A percentile compares a stretch with the other conserved stretches of the same genome.
These are phyloP conservation scores for Caenorhabditis japonica DNA, from an alignment of 2,888 invertebrate genomes.

Conservation along the genomic window DNA sequence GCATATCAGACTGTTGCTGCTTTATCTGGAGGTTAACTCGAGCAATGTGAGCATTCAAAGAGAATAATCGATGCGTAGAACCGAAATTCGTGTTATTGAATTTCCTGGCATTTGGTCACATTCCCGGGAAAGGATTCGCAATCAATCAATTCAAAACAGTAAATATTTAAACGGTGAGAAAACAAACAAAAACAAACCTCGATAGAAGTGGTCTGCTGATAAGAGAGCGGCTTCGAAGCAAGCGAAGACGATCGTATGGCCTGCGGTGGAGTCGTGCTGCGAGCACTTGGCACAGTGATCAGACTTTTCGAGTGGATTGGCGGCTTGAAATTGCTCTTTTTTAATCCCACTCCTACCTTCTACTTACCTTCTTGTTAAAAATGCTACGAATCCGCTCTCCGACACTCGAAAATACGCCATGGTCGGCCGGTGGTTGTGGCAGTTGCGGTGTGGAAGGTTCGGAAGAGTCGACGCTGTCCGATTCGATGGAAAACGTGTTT, in stretches of 20 bases:
- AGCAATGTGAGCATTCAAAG: no score
- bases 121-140: no score
- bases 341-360: background rate
- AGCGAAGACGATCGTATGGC: conserved; percentile 6
- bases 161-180: no score
- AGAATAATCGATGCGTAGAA: no score
- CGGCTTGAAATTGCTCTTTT: conserved; percentile 5
- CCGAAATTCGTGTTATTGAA: no score
- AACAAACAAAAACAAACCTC: background rate
- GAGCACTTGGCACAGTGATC: conserved; percentile 4
- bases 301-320: conserved; percentile 25
- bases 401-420: conserved; percentile 47
- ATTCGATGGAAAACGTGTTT: conserved; percentile 36
- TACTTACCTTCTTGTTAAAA: conserved; percentile 27
- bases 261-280: conserved; percentile 2
- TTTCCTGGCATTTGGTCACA: no score
- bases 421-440: conserved; percentile 30
- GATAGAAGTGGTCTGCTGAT: background rate
- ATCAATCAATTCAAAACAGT: no score
- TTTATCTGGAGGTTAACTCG: no score
- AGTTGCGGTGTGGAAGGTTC: conserved; percentile 28
- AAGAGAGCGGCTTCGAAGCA: conserved; percentile 13
- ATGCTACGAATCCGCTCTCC: conserved; percentile 47
- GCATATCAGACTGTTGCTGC: no score
- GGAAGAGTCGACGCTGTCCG: conserved; percentile 23